Evolutionary conservation across 2,888 invertebrate species (phyloP).

Genomic region (Autographa pulchrina): DNA sequence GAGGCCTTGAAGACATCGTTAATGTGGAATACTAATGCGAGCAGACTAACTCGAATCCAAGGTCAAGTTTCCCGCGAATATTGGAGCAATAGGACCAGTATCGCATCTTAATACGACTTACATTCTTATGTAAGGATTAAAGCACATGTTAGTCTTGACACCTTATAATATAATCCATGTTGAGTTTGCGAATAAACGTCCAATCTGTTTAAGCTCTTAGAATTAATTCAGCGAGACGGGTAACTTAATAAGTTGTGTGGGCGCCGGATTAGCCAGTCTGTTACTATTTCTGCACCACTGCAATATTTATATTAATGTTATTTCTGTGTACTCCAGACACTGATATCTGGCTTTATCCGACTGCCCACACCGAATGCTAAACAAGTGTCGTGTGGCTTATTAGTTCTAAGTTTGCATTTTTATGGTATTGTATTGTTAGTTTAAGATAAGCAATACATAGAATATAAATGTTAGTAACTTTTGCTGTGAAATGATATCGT

Average conservation of each 20-base stretch:
- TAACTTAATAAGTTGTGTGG: constrained; percentile 45
- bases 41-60: constrained; percentile 16
- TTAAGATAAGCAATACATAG: background rate
- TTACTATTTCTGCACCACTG: constrained; percentile 39
- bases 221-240: constrained; percentile 34
- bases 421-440: background rate
- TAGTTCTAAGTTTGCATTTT: background rate
- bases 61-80: constrained; percentile 26
- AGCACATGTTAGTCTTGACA: constrained; percentile 17
- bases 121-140: constrained; percentile 20
- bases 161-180: constrained; percentile 9
- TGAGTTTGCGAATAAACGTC: constrained; percentile 17
- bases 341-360: constrained; percentile 18
- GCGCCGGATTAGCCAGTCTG: constrained; percentile 34
- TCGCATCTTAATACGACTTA: constrained; percentile 25
- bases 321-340: constrained; percentile 34
- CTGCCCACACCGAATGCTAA: constrained; percentile 32
- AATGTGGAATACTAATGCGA: background rate
- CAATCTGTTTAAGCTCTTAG: constrained; percentile 19
- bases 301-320: constrained; percentile 49
- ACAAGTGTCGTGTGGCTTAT: constrained; percentile 16
- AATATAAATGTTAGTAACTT: background rate
- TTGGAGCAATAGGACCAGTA: constrained; percentile 23
- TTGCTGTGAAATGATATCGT: too few relatives aligned
- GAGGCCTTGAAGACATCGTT: constrained; percentile 5